These are phyloP conservation scores for Lagorchestes hirsutus DNA, from an alignment of 2,797 vertebrate genomes.

Conservation along the genomic window DNA sequence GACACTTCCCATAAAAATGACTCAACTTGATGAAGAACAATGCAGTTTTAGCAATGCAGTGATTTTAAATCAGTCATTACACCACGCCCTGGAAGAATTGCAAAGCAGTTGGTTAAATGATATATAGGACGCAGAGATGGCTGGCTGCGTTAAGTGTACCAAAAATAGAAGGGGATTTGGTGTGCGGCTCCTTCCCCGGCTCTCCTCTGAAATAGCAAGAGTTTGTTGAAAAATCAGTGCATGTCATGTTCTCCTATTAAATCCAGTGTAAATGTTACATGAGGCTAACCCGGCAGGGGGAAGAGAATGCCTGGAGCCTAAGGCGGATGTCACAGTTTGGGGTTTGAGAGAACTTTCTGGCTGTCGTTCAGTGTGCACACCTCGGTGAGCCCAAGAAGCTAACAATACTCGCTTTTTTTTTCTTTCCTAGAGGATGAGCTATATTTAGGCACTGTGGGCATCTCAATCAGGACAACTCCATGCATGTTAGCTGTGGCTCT, in stretches of 20 bases:
- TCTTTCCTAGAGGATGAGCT: not conserved
- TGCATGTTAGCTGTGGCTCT: not conserved
- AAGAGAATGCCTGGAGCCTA: not conserved
- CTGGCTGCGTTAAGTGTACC: slow-evolving; percentile 81
- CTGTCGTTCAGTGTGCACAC: slow-evolving; percentile 27
- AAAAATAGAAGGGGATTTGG: slow-evolving; percentile 74
- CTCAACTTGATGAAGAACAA: slow-evolving; percentile 91
- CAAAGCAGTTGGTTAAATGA: slow-evolving; percentile 88
- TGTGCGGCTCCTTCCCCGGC: slow-evolving; percentile 46
- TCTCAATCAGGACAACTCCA: not conserved
- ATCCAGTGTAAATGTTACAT: not conserved
- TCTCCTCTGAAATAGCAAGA: slow-evolving; percentile 55
- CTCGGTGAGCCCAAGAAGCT: slow-evolving; percentile 25
- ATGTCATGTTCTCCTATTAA: slow-evolving; percentile 1
- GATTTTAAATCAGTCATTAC: slow-evolving; percentile 89
- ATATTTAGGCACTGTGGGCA: not conserved
- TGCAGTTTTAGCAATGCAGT: slow-evolving; percentile 89
- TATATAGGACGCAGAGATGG: slow-evolving; percentile 82
- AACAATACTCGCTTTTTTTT: not conserved
- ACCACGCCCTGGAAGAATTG: slow-evolving; percentile 86
- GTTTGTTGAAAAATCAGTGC: slow-evolving; percentile 53
- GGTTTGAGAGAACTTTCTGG: not conserved
- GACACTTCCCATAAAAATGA: slow-evolving; percentile 94
- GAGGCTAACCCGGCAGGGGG: slow-evolving; percentile 28
- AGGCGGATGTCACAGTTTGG: not conserved